These are phyloP conservation scores for Poeciliopsis paucimaculata DNA, from an alignment of 2,797 vertebrate genomes.

Conservation along the genomic window DNA sequence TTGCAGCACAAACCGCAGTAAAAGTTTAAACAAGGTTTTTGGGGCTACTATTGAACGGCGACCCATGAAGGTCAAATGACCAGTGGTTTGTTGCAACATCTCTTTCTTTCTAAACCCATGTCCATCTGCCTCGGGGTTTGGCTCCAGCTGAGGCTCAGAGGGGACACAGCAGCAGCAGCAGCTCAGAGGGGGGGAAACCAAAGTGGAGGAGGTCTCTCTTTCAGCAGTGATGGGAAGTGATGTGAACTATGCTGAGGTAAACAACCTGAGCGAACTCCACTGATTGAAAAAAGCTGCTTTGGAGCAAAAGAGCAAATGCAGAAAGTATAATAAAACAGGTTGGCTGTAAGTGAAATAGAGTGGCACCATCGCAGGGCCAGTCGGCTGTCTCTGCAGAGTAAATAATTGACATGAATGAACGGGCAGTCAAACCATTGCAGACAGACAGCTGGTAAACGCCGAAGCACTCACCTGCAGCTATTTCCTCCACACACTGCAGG, in stretches of 20 bases:
- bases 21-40: slow-evolving; percentile 2
- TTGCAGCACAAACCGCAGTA: slow-evolving; percentile 3
- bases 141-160: slow-evolving; percentile 41
- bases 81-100: slow-evolving; percentile 48
- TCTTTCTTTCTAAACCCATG: slow-evolving; percentile 23
- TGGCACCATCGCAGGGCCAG: slow-evolving; percentile 33
- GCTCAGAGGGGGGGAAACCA: neutral
- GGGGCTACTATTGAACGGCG: slow-evolving; percentile 10
- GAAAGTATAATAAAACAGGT: slow-evolving; percentile 25
- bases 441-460: slow-evolving; percentile 40
- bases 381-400: slow-evolving; percentile 22
- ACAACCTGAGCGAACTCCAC: slow-evolving; percentile 22
- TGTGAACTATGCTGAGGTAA: slow-evolving; percentile 41
- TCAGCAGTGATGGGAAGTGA: slow-evolving; percentile 40
- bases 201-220: slow-evolving; percentile 14
- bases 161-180: slow-evolving; percentile 16
- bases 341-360: slow-evolving; percentile 45
- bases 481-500: slow-evolving; percentile 30
- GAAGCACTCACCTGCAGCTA: slow-evolving; percentile 39
- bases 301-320: slow-evolving; percentile 16
- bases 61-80: slow-evolving; percentile 39
- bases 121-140: slow-evolving; percentile 39
- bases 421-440: slow-evolving; percentile 14
- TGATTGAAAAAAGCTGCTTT: slow-evolving; percentile 45
- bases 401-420: slow-evolving; percentile 47